phyloP scores from a whole-genome alignment of 30 jellyfish, hydroid and myxozoan genomes.

The Catostylus mosaicus region DNA sequence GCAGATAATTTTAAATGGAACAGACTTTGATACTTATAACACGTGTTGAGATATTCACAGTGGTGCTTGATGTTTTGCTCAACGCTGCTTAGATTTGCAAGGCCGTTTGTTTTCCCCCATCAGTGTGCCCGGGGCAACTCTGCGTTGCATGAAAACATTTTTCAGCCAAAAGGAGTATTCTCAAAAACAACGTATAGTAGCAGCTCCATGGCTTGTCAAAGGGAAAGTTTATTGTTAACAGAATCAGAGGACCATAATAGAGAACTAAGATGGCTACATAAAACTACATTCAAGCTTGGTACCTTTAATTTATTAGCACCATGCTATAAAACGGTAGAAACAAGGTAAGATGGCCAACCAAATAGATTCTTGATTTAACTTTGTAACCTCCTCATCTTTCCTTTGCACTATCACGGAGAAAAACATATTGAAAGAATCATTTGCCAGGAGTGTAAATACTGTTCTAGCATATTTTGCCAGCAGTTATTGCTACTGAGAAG shows the following conservation, averaged over 20 bases:
- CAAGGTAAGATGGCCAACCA: conserved; percentile 42
- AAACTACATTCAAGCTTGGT: conserved; percentile 45
- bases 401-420: too few species aligned
- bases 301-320: conserved; percentile 63
- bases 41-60: neutral
- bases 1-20: neutral
- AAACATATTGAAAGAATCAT: too few species aligned
- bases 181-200: neutral
- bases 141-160: neutral
- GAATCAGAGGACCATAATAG: neutral
- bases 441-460: too few species aligned
- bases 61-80: neutral
- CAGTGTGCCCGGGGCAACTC: neutral
- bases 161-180: neutral
- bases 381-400: too few species aligned
- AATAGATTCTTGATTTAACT: too few species aligned
- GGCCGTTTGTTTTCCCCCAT: neutral
- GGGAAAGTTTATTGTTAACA: neutral
- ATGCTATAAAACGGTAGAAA: conserved; percentile 46
- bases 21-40: neutral
- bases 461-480: too few species aligned
- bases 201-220: neutral
- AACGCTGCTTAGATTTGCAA: neutral
- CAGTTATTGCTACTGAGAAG: too few species aligned
- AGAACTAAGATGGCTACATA: conserved; percentile 22